phyloP scores from a whole-genome alignment of 64 coral and sea anemone species.

The Pocillopora damicornis region DNA sequence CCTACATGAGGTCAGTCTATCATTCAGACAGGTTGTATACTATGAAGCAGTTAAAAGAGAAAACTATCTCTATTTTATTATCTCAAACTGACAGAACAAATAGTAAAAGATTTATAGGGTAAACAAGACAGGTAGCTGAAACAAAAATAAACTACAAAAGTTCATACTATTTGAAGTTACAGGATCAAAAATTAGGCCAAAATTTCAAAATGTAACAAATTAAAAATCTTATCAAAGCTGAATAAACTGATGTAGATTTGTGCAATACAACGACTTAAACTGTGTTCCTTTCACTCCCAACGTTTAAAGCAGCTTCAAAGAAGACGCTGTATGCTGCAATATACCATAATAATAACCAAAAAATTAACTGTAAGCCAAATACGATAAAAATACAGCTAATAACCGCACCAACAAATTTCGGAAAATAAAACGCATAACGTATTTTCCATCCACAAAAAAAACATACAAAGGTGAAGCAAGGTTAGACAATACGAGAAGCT shows the following conservation, averaged over 20 bases:
- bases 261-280: not conserved
- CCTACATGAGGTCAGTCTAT: too few species aligned
- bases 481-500: not conserved
- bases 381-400: not conserved
- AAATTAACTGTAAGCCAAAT: not conserved
- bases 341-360: slow-evolving; percentile 35
- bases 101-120: too few species aligned
- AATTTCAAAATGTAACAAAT: not conserved
- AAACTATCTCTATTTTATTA: too few species aligned
- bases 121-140: too few species aligned
- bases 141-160: too few species aligned
- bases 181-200: not conserved
- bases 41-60: too few species aligned
- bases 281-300: not conserved
- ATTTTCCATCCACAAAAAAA: not conserved
- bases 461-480: not conserved
- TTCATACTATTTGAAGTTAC: not conserved
- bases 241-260: not conserved
- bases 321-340: not conserved
- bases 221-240: not conserved
- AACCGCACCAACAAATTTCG: not conserved
- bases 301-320: not conserved
- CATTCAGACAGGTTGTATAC: too few species aligned
- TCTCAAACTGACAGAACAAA: too few species aligned
- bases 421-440: not conserved